A percentile compares a stretch with the other conserved stretches of the same genome.
Conservation (phyloP, 2,797 vertebrate genomes). For the Chelon labrosus region DNA sequence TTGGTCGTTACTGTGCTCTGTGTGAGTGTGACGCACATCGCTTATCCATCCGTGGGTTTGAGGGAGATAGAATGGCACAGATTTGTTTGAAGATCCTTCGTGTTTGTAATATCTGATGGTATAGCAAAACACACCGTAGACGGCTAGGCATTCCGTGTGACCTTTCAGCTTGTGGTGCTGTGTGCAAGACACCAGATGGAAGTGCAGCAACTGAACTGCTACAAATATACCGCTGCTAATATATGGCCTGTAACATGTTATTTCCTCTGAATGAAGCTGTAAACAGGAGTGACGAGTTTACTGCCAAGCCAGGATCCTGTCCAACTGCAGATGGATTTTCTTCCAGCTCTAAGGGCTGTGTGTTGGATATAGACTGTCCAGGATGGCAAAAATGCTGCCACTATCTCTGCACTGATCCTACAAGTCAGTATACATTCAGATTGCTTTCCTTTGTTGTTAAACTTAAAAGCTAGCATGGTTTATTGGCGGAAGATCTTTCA, state of each 20-base stretch:
- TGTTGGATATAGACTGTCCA: slow-evolving; percentile 89
- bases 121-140: slow-evolving; percentile 1
- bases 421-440: slow-evolving; percentile 70
- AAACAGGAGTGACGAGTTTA: slow-evolving; percentile 83
- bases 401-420: slow-evolving; percentile 68
- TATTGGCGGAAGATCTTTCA: neutral
- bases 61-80: neutral
- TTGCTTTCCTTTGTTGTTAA: neutral
- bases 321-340: slow-evolving; percentile 64
- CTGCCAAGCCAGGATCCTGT: slow-evolving; percentile 90
- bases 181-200: slow-evolving; percentile 67
- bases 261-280: slow-evolving; percentile 82
- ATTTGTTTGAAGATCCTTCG: slow-evolving; percentile 10
- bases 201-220: slow-evolving; percentile 37
- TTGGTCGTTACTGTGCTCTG: slow-evolving; percentile 89
- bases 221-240: slow-evolving; percentile 62
- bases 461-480: neutral
- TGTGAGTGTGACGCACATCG: slow-evolving; percentile 80
- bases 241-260: slow-evolving; percentile 61
- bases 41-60: neutral
- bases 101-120: slow-evolving; percentile 24
- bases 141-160: slow-evolving; percentile 25
- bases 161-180: slow-evolving; percentile 40
- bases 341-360: slow-evolving; percentile 71
- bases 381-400: slow-evolving; percentile 92